Conservation (phyloP, 2,888 invertebrate genomes). For the Oligia latruncula region DNA sequence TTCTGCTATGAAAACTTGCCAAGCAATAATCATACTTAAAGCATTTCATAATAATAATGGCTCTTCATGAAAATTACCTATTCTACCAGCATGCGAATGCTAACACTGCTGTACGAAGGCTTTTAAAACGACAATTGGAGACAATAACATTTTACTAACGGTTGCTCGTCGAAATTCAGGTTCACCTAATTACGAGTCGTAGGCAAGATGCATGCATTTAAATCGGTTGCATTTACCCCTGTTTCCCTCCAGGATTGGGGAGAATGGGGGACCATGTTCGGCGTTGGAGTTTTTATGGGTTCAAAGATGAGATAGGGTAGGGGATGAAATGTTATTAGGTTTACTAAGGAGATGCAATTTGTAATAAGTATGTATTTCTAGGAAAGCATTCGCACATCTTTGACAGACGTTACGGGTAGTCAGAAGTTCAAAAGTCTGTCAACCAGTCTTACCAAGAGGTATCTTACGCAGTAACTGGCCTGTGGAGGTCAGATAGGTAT, state of each 20-base stretch:
- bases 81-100: constrained; percentile 50
- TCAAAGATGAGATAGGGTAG: constrained; percentile 11
- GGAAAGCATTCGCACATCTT: neutral
- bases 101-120: constrained; percentile 29
- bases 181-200: constrained; percentile 66
- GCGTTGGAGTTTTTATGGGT: constrained; percentile 41
- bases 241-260: constrained; percentile 54
- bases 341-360: constrained; percentile 23
- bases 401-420: neutral
- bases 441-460: neutral
- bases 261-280: constrained; percentile 16
- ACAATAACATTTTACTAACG: constrained; percentile 57
- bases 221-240: constrained; percentile 76
- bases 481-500: neutral
- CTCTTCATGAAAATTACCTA: constrained; percentile 40
- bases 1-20: neutral
- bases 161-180: constrained; percentile 35
- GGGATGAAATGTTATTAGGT: constrained; percentile 27
- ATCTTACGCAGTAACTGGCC: neutral
- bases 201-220: constrained; percentile 78
- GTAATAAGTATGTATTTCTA: constrained; percentile 10
- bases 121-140: constrained; percentile 48
- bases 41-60: constrained; percentile 8
- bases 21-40: neutral
- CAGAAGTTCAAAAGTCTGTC: neutral